Evolutionary conservation across 2,888 invertebrate species (phyloP).

Genomic region (Heliconius sara): DNA sequence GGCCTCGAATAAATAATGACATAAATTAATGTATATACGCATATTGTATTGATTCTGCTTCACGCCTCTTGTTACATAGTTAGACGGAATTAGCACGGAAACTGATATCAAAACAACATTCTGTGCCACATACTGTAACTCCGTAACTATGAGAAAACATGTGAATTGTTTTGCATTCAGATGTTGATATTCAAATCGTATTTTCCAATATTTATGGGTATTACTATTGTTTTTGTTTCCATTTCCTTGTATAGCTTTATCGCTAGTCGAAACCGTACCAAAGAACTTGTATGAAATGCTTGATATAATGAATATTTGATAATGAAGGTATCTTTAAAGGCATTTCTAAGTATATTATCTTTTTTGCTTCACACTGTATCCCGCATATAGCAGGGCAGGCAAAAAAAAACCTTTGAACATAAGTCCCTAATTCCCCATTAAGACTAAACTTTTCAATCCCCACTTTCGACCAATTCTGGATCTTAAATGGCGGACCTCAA

Average conservation of each 20-base stretch:
- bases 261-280: background rate
- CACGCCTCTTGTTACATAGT: constrained; percentile 7
- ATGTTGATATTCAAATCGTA: constrained; percentile 35
- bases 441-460: no score
- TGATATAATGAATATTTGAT: background rate
- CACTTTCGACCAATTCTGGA: no score
- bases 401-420: no score
- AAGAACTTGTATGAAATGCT: background rate
- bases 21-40: no score
- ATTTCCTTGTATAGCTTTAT: background rate
- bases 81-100: constrained; percentile 26
- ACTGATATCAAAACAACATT: constrained; percentile 35
- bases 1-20: no score
- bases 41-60: background rate
- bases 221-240: background rate
- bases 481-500: no score
- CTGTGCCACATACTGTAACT: constrained; percentile 18
- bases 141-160: constrained; percentile 39
- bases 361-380: no score
- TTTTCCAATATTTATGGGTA: background rate
- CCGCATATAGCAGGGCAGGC: no score
- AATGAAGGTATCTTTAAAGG: no score
- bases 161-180: constrained; percentile 26
- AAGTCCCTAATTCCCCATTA: no score
- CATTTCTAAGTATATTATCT: no score